Evolutionary conservation across 2,888 invertebrate genomes (phyloP).

Genomic region (Plagodis dolabraria): DNA sequence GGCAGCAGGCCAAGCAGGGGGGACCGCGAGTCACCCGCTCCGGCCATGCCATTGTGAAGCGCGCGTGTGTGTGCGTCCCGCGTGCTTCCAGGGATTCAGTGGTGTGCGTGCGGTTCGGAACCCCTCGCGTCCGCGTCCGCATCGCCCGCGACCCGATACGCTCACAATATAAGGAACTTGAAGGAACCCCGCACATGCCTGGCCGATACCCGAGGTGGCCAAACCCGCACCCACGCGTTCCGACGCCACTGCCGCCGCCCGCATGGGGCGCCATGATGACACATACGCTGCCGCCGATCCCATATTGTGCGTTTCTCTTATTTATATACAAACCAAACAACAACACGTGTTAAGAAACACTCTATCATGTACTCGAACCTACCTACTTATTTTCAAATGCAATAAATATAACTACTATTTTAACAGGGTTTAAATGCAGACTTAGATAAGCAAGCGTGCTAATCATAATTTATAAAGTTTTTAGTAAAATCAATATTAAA

Average conservation of each 20-base stretch:
- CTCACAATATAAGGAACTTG: constrained; percentile 1
- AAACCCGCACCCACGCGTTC: constrained; percentile 30
- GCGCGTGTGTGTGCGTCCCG: constrained; percentile 62
- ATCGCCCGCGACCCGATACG: constrained; percentile 26
- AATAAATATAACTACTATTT: no score
- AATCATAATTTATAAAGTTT: no score
- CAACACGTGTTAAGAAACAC: no score
- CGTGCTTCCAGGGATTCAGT: constrained; percentile 48
- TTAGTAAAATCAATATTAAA: no score
- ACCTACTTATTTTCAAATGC: no score
- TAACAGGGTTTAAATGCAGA: no score
- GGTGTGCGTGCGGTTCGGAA: constrained; percentile 55
- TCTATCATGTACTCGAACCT: no score
- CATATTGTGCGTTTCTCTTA: constrained; percentile 13
- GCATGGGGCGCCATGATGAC: constrained; percentile 10
- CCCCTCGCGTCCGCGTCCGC: background rate
- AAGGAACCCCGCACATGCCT: constrained; percentile 35
- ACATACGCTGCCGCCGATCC: constrained; percentile 15
- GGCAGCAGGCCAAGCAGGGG: constrained; percentile 43
- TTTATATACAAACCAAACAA: constrained; percentile 9
- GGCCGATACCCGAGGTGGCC: constrained; percentile 21
- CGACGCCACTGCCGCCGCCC: background rate
- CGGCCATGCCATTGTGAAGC: constrained; percentile 50
- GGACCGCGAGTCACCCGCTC: constrained; percentile 39
- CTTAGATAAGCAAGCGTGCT: no score